Conservation (phyloP, 2,888 invertebrate species). For the Trimorus sp. region DNA sequence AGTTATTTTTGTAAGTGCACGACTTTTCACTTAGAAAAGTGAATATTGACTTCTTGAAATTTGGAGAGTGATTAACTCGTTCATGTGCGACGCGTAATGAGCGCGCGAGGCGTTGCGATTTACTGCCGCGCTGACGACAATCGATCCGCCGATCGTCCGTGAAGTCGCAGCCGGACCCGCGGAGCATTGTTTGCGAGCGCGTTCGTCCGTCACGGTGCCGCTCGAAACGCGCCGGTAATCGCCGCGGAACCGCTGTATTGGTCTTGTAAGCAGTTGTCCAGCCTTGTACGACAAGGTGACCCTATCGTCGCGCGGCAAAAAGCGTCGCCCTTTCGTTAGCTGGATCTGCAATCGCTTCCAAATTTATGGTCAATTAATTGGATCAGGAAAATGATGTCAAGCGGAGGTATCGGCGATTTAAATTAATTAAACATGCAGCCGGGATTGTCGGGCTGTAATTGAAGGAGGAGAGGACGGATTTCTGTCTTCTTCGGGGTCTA, state of each 20-base stretch:
- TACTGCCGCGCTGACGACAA: constrained; percentile 25
- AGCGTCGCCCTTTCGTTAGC: constrained; percentile 34
- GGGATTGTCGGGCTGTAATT: background rate
- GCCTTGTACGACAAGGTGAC: constrained; percentile 63
- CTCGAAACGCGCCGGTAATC: constrained; percentile 35
- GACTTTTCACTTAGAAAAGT: no score
- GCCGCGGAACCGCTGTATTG: constrained; percentile 33
- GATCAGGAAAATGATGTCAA: background rate
- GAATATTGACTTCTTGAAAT: no score
- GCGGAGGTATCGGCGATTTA: background rate
- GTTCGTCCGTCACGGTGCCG: constrained; percentile 30
- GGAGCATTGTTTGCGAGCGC: constrained; percentile 45
- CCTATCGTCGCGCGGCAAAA: constrained; percentile 36
- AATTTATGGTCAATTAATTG: constrained; percentile 4
- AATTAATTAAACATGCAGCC: background rate
- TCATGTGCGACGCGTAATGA: constrained; percentile 38
- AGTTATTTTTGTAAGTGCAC: no score
- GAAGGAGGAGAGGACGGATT: no score
- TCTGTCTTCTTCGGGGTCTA: no score
- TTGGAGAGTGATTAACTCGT: constrained; percentile 56
- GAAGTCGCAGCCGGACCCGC: constrained; percentile 12
- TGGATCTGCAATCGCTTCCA: constrained; percentile 14
- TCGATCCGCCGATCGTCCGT: constrained; percentile 38
- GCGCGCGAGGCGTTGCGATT: constrained; percentile 35
- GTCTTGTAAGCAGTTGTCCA: constrained; percentile 58